Conservation (phyloP, 92 coral and sea anemone genomes). For the Muricea muricata region DNA sequence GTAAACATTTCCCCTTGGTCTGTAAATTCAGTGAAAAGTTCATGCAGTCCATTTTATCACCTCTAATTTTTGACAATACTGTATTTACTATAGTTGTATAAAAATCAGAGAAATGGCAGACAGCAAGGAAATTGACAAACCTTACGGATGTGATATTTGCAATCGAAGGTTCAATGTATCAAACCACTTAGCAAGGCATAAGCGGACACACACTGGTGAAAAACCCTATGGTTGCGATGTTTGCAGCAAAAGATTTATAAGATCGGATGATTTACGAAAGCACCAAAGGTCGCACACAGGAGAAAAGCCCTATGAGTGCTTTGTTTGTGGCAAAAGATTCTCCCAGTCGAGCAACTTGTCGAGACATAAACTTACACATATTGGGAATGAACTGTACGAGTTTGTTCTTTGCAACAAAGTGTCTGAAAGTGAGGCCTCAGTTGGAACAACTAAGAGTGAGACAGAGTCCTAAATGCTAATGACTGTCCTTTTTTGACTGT, state of each 20-base stretch:
- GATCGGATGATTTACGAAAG: background rate
- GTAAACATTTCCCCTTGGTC: too few species aligned
- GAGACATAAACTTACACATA: background rate
- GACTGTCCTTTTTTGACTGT: background rate
- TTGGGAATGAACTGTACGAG: background rate
- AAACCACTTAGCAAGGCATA: conserved; percentile 1
- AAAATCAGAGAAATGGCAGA: too few species aligned
- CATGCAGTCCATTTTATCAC: too few species aligned
- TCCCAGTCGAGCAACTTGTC: background rate
- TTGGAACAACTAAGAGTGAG: background rate
- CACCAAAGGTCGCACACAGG: background rate
- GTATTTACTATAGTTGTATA: too few species aligned
- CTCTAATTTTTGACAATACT: too few species aligned
- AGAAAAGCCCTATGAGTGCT: background rate
- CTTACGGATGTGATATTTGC: background rate
- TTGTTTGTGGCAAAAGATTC: background rate
- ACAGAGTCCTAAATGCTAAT: background rate
- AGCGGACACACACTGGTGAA: background rate
- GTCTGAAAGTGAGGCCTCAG: background rate
- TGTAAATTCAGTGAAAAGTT: too few species aligned
- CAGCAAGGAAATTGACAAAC: background rate
- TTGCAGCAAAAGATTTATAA: background rate
- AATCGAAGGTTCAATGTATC: background rate
- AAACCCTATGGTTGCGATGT: background rate
- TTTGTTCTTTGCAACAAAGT: conserved; percentile 4